phyloP scores from a whole-genome alignment of 1,140 invertebrate species.

The Listronotus bonariensis region DNA sequence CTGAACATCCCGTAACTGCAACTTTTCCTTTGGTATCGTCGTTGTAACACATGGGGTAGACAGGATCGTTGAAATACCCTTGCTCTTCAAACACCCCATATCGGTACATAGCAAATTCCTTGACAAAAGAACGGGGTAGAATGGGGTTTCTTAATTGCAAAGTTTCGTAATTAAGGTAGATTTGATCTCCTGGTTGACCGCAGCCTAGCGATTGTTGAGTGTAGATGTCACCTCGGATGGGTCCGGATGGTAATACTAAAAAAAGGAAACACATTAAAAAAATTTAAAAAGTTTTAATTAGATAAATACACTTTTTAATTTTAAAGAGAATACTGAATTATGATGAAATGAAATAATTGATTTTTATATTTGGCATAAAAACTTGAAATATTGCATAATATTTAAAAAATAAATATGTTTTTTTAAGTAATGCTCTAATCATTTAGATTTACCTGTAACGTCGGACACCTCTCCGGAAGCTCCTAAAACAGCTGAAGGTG shows the following conservation, averaged over 20 bases:
- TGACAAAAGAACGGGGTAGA: constrained; percentile 57
- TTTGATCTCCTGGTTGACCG: constrained; percentile 63
- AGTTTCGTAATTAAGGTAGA: constrained; percentile 59
- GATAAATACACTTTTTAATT: too few relatives aligned
- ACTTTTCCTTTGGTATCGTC: constrained; percentile 54
- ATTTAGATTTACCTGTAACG: constrained; percentile 50
- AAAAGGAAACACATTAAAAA: not conserved
- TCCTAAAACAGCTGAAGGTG: constrained; percentile 49
- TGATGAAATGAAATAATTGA: too few relatives aligned
- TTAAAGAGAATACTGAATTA: too few relatives aligned
- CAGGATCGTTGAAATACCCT: constrained; percentile 62
- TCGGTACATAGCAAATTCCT: constrained; percentile 69
- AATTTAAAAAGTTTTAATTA: too few relatives aligned
- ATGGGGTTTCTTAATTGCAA: constrained; percentile 49
- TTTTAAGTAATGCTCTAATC: too few relatives aligned
- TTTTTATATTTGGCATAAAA: too few relatives aligned
- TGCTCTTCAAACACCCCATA: constrained; percentile 75
- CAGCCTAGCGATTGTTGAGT: constrained; percentile 66
- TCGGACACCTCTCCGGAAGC: constrained; percentile 58
- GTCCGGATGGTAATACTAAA: constrained; percentile 57
- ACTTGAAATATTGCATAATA: too few relatives aligned
- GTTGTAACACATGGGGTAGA: constrained; percentile 63
- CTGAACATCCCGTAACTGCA: constrained; percentile 59
- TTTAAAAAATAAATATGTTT: too few relatives aligned
- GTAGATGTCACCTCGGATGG: constrained; percentile 60